These are phyloP conservation scores for Percopsis transmontana DNA, from an alignment of 2,113 vertebrate species.

Conservation along the genomic window DNA sequence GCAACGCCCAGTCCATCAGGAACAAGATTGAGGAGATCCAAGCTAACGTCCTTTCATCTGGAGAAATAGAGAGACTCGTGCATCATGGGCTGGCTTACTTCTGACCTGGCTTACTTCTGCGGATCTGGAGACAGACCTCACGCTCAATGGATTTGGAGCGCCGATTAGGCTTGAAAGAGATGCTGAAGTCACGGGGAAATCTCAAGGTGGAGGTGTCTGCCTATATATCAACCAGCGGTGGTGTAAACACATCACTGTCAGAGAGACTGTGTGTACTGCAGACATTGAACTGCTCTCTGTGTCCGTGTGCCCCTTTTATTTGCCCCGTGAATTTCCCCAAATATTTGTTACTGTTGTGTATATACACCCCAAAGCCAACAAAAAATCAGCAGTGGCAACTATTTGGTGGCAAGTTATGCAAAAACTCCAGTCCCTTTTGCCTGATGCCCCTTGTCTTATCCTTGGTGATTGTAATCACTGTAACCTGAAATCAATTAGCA, in stretches of 20 bases:
- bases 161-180: not conserved
- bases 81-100: not conserved
- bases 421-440: not conserved
- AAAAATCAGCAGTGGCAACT: not conserved
- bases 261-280: too few relatives aligned
- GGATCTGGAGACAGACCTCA: too few relatives aligned
- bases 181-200: not conserved
- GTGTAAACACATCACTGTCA: not conserved
- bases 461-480: not conserved
- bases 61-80: not conserved
- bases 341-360: too few relatives aligned
- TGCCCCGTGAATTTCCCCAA: too few relatives aligned
- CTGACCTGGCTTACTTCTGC: not conserved
- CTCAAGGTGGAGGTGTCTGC: too few relatives aligned
- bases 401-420: not conserved
- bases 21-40: too few relatives aligned
- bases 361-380: too few relatives aligned
- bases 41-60: too few relatives aligned
- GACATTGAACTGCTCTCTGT: too few relatives aligned
- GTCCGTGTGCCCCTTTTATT: not conserved
- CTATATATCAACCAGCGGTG: not conserved
- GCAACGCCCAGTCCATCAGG: too few relatives aligned
- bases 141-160: not conserved
- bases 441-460: not conserved
- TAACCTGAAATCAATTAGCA: not conserved